These are phyloP conservation scores for Laupala kohalensis DNA, from an alignment of 1,140 invertebrate species.

Conservation along the genomic window DNA sequence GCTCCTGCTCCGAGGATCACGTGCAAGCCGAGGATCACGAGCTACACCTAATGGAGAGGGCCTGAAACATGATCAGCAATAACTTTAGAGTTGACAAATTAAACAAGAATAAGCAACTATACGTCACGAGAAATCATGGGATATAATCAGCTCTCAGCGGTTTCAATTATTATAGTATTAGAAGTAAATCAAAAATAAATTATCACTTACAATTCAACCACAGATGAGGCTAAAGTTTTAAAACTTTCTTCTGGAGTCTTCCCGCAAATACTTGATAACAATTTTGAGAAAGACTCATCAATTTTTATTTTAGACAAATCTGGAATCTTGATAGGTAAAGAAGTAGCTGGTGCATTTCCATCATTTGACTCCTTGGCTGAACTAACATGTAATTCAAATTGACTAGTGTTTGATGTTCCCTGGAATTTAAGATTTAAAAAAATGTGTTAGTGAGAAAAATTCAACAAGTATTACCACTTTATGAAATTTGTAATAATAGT, in stretches of 20 bases:
- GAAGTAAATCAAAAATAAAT: no score
- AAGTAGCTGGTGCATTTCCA: background rate
- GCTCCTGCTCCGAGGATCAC: slow-evolving; percentile 7
- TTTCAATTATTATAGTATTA: no score
- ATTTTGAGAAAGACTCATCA: slow-evolving; percentile 53
- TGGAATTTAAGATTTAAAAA: background rate
- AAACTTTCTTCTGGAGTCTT: background rate
- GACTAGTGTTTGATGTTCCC: background rate
- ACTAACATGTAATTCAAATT: background rate
- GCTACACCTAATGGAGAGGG: no score
- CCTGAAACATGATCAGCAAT: no score
- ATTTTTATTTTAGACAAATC: slow-evolving; percentile 56
- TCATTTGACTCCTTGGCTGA: background rate
- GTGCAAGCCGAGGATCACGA: slow-evolving; percentile 3
- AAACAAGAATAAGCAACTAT: no score
- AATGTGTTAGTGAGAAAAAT: background rate
- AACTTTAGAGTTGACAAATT: no score
- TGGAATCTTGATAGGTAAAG: background rate
- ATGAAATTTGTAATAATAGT: background rate
- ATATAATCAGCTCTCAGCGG: no score
- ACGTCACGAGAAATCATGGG: no score
- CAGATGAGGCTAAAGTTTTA: no score
- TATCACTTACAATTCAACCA: no score
- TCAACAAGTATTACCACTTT: no score
- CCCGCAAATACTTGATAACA: slow-evolving; percentile 38